A percentile compares a stretch with the other conserved stretches of the same genome.
phyloP scores from a whole-genome alignment of 2,113 vertebrate species.

The Beaufortia kweichowensis region DNA sequence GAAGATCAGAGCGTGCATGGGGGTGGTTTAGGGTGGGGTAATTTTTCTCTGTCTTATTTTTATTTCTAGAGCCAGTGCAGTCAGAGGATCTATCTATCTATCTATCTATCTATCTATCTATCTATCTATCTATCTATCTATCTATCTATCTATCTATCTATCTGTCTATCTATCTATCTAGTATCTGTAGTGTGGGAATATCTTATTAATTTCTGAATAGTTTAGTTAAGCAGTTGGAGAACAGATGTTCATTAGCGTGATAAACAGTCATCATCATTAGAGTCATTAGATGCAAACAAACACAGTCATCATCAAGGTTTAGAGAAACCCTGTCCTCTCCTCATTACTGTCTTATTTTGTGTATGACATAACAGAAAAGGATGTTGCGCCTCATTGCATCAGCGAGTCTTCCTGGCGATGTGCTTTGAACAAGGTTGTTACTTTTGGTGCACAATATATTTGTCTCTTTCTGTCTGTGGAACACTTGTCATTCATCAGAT shows the following conservation, averaged over 20 bases:
- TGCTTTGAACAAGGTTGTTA: conserved; percentile 31
- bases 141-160: too few species aligned
- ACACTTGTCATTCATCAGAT: conserved; percentile 4
- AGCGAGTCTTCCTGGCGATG: conserved; percentile 25
- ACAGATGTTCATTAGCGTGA: background rate
- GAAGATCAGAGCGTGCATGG: conserved; percentile 34
- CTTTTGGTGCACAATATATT: background rate
- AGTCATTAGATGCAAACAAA: conserved; percentile 1
- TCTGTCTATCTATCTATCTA: too few species aligned
- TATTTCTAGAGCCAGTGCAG: conserved; percentile 26
- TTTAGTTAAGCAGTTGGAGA: conserved; percentile 22
- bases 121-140: too few species aligned
- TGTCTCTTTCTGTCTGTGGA: background rate
- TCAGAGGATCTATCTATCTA: background rate
- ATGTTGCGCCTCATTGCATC: conserved; percentile 53
- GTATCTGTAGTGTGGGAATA: too few species aligned
- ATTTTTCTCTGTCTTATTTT: conserved; percentile 56
- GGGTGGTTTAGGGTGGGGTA: background rate
- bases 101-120: too few species aligned
- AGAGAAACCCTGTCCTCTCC: background rate
- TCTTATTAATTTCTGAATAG: background rate
- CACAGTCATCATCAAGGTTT: background rate
- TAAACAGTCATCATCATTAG: background rate
- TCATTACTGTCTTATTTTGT: conserved; percentile 4
- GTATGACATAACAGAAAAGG: conserved; percentile 11